Evolutionary conservation across 2,797 vertebrate species (phyloP).

Genomic region (Rhyacichthys aspro): DNA sequence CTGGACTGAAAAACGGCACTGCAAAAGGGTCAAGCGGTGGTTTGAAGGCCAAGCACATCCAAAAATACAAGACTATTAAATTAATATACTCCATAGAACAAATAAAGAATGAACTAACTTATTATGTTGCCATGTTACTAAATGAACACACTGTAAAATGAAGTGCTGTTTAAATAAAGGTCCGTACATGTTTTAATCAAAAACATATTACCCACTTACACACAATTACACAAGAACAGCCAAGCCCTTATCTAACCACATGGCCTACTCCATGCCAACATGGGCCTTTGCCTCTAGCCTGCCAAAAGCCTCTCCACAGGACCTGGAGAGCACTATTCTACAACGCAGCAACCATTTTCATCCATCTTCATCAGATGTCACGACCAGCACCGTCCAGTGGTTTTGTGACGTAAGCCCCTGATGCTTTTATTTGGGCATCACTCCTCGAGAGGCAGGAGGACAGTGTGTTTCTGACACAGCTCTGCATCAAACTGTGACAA

Average conservation of each 20-base stretch:
- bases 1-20: slow-evolving; percentile 6
- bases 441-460: slow-evolving; percentile 49
- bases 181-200: too few relatives aligned
- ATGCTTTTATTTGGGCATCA: slow-evolving; percentile 57
- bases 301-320: slow-evolving; percentile 60
- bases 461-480: slow-evolving; percentile 37
- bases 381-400: slow-evolving; percentile 38
- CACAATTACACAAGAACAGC: slow-evolving; percentile 27
- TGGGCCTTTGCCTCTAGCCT: slow-evolving; percentile 27
- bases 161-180: slow-evolving; percentile 2
- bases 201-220: not conserved
- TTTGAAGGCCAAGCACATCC: slow-evolving; percentile 15
- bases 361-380: slow-evolving; percentile 78
- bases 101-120: too few relatives aligned
- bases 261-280: slow-evolving; percentile 33
- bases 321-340: slow-evolving; percentile 58
- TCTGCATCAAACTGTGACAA: slow-evolving; percentile 26
- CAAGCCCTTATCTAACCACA: slow-evolving; percentile 17
- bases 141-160: too few relatives aligned
- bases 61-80: not conserved
- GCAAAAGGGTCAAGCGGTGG: slow-evolving; percentile 12
- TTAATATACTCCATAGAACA: not conserved
- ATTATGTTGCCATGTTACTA: too few relatives aligned
- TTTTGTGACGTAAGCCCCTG: slow-evolving; percentile 57
- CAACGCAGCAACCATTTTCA: slow-evolving; percentile 68